These are phyloP conservation scores for Caretta caretta DNA, from an alignment of 2,113 vertebrate genomes.

Conservation along the genomic window DNA sequence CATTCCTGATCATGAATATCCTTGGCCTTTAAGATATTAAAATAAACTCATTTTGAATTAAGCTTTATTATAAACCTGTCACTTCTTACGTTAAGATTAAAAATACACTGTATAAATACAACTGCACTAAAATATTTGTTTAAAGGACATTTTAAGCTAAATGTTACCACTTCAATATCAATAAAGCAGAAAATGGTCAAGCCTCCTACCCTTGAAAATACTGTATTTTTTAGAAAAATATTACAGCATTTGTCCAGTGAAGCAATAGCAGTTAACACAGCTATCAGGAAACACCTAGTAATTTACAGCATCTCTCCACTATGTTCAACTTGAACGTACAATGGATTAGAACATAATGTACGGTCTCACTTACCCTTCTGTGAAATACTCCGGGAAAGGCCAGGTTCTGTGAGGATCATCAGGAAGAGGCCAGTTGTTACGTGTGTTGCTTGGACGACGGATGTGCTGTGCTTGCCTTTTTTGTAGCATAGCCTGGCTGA, in stretches of 20 bases:
- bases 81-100: neutral
- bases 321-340: neutral
- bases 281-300: neutral
- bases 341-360: accelerated
- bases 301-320: neutral
- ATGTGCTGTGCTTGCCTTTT: conserved; percentile 95
- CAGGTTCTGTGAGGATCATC: conserved; percentile 96
- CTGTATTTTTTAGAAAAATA: neutral
- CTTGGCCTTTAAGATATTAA: neutral
- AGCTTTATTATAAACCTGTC: neutral
- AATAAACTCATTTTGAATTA: neutral
- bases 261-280: neutral
- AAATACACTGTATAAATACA: neutral
- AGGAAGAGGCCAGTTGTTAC: conserved; percentile 93
- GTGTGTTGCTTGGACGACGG: conserved; percentile 89
- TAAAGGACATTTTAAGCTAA: neutral
- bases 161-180: neutral
- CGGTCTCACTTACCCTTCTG: conserved; percentile 88
- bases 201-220: neutral
- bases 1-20: neutral
- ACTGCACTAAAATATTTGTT: neutral
- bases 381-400: conserved; percentile 95
- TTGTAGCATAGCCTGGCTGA: conserved; percentile 98
- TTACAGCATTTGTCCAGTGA: neutral
- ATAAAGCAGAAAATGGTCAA: neutral